These are phyloP conservation scores for Leptothorax acervorum DNA, from an alignment of 2,888 invertebrate species.

Conservation along the genomic window DNA sequence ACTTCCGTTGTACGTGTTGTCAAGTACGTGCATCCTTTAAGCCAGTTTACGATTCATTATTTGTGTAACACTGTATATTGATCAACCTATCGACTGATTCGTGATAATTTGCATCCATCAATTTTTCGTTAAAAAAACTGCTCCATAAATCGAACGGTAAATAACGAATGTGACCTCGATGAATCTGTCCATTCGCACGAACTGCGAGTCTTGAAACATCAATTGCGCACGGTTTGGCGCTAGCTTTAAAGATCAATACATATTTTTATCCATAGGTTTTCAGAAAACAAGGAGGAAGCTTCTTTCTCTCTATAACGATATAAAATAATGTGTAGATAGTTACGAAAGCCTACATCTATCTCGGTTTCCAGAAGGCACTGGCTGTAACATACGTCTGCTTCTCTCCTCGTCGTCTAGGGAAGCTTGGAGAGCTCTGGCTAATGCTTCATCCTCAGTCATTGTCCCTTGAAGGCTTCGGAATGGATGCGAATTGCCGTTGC, in stretches of 20 bases:
- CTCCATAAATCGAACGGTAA: neutral
- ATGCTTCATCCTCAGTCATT: slow-evolving; percentile 95
- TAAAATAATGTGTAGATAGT: slow-evolving; percentile 46
- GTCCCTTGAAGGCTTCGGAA: slow-evolving; percentile 81
- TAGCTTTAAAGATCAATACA: slow-evolving; percentile 1
- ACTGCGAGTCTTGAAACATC: neutral
- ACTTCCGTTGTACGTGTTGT: neutral
- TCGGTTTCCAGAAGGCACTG: slow-evolving; percentile 80
- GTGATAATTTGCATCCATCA: neutral
- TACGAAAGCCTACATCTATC: slow-evolving; percentile 86
- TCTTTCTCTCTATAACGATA: slow-evolving; percentile 28
- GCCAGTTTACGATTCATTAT: neutral
- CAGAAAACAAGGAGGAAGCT: slow-evolving; percentile 2
- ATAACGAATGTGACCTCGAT: neutral
- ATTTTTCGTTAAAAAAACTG: neutral
- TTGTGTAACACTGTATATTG: neutral
- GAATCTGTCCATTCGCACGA: neutral
- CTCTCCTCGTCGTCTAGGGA: slow-evolving; percentile 89
- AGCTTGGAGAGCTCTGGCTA: slow-evolving; percentile 93
- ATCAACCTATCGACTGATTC: neutral
- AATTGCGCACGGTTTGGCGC: neutral
- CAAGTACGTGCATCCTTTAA: neutral
- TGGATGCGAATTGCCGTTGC: slow-evolving; percentile 66
- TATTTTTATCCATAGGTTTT: neutral
- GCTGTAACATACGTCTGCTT: slow-evolving; percentile 78